Percentiles rank a stretch among this genome's conserved stretches.
Evolutionary conservation across 2,888 invertebrate genomes (phyloP).

Genomic region (Phaedon cochleariae): DNA sequence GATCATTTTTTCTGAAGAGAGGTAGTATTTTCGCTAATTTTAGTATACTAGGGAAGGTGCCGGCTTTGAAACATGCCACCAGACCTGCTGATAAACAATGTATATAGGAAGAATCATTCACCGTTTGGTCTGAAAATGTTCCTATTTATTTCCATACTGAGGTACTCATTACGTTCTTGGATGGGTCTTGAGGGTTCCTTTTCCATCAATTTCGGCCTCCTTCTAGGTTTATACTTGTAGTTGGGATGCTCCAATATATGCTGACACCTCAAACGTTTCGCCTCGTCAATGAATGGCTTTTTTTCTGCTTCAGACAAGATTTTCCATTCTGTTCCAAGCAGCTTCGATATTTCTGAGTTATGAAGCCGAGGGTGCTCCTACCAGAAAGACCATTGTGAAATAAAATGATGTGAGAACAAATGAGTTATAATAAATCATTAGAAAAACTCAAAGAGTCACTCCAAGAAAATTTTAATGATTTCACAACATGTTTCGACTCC

Average conservation of each 20-base stretch:
- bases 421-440: too few species aligned
- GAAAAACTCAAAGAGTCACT: too few species aligned
- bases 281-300: constrained; percentile 88
- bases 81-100: too few species aligned
- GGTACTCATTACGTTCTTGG: constrained; percentile 23
- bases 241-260: constrained; percentile 62
- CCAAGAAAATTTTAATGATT: too few species aligned
- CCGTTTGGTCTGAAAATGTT: constrained; percentile 38
- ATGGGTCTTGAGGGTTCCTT: constrained; percentile 32
- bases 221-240: constrained; percentile 60
- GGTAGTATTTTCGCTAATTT: too few species aligned
- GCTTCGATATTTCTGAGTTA: constrained; percentile 83
- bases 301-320: constrained; percentile 80
- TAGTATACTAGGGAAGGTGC: too few species aligned
- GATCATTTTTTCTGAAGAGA: too few species aligned
- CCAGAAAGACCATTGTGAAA: too few species aligned
- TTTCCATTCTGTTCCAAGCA: constrained; percentile 88
- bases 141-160: constrained; percentile 32
- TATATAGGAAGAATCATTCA: not conserved
- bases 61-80: too few species aligned
- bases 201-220: constrained; percentile 54
- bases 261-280: constrained; percentile 67
- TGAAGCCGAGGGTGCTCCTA: constrained; percentile 83
- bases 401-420: too few species aligned
- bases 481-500: too few species aligned